Evolutionary conservation across 2,113 vertebrate species (phyloP).

Genomic region (Leucosticte australis): DNA sequence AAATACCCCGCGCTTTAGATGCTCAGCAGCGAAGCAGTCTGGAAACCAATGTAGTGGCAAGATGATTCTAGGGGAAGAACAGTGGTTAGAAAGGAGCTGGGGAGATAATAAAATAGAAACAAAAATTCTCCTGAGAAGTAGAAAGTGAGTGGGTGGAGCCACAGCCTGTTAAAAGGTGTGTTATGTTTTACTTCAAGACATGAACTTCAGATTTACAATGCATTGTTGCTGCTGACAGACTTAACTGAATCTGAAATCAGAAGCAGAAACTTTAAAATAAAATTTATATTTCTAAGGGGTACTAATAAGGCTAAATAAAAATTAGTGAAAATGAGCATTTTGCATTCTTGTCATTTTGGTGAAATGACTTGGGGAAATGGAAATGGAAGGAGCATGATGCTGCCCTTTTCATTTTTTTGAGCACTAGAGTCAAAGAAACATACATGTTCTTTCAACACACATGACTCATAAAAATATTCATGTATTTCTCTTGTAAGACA

Average conservation of each 20-base stretch:
- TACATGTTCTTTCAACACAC: not conserved
- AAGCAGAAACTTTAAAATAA: not conserved
- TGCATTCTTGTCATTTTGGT: not conserved
- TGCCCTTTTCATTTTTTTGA: not conserved
- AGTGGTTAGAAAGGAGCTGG: not conserved
- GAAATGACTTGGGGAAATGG: not conserved
- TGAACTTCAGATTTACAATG: not conserved
- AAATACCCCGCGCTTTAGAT: rapidly evolving
- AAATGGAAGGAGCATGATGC: not conserved
- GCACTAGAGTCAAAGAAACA: not conserved
- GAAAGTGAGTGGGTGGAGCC: not conserved
- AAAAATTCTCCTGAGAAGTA: not conserved
- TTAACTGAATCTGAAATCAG: not conserved
- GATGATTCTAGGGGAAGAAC: not conserved
- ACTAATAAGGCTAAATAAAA: not conserved
- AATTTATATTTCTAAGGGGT: not conserved
- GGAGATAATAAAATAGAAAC: not conserved
- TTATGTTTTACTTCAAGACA: not conserved
- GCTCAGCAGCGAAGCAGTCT: not conserved
- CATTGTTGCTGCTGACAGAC: not conserved
- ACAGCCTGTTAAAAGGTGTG: not conserved
- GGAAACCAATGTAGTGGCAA: not conserved
- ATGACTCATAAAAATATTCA: not conserved
- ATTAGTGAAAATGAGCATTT: not conserved
- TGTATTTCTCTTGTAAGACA: not conserved